Percentiles rank a stretch among this genome's conserved stretches.
Conservation (phyloP, 2,888 invertebrate genomes). For the Xanthorhoe spadicearia region DNA sequence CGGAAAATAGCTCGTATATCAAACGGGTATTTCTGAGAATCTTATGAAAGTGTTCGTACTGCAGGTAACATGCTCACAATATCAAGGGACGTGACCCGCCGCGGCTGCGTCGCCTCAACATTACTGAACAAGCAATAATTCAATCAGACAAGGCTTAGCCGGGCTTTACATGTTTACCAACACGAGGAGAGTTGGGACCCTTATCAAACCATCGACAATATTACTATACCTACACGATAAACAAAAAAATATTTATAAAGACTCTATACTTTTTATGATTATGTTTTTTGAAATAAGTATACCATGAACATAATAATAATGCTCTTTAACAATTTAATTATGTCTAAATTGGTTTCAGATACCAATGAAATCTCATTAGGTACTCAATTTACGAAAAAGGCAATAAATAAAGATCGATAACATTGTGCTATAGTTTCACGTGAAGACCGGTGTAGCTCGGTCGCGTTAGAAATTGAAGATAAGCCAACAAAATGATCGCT, state of each 20-base stretch:
- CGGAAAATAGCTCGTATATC: conserved; percentile 40
- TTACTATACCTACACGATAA: conserved; percentile 31
- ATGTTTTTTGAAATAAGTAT: neutral
- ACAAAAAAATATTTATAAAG: conserved; percentile 1
- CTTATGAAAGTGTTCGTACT: conserved; percentile 33
- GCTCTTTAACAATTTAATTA: neutral
- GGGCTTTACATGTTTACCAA: conserved; percentile 73
- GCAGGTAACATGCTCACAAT: conserved; percentile 50
- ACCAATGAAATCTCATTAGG: neutral
- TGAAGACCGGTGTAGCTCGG: conserved; percentile 44
- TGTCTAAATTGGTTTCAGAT: neutral
- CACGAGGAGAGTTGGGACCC: conserved; percentile 55
- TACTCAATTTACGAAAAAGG: conserved; percentile 7
- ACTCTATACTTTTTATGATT: neutral
- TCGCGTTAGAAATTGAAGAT: conserved; percentile 44
- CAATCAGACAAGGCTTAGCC: conserved; percentile 78
- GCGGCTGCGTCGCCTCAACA: conserved; percentile 54
- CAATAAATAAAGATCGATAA: conserved; percentile 46
- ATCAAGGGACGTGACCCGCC: conserved; percentile 67
- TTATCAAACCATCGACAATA: conserved; percentile 58
- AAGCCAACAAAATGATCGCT: conserved; percentile 45
- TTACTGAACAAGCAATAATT: conserved; percentile 77
- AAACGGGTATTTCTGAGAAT: conserved; percentile 37
- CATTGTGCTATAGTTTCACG: conserved; percentile 49
- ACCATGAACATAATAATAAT: neutral